These are phyloP conservation scores for Andrena bicolor DNA, from an alignment of 2,888 invertebrate genomes.

Conservation along the genomic window DNA sequence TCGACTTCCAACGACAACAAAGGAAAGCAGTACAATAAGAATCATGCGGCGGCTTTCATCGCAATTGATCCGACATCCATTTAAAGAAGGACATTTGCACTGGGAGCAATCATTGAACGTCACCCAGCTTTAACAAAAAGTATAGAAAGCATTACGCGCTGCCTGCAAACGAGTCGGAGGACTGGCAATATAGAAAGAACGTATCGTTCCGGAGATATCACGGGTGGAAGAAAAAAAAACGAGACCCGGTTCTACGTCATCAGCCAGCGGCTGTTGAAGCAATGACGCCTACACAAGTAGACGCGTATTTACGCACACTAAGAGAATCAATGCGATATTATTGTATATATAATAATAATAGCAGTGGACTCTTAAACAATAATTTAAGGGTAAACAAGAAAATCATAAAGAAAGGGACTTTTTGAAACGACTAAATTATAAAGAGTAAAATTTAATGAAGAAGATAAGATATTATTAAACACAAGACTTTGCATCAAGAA, in stretches of 20 bases:
- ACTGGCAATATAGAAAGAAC: constrained; percentile 15
- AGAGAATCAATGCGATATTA: background rate
- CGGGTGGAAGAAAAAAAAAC: background rate
- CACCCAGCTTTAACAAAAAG: constrained; percentile 9
- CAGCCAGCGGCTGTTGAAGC: constrained; percentile 17
- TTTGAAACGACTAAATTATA: no score
- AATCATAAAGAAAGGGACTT: no score
- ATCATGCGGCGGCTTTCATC: background rate
- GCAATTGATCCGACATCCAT: constrained; percentile 12
- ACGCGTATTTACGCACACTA: constrained; percentile 1
- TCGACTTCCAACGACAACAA: background rate
- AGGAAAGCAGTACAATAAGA: background rate
- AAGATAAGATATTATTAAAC: no score
- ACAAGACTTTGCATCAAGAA: no score
- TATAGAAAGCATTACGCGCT: background rate
- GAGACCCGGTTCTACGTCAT: constrained; percentile 23
- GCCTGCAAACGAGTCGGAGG: constrained; percentile 21
- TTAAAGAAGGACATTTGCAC: constrained; percentile 2
- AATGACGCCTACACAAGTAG: constrained; percentile 26
- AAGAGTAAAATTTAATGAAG: no score
- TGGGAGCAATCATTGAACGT: constrained; percentile 18
- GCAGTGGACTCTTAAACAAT: background rate
- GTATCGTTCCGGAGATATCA: constrained; percentile 21
- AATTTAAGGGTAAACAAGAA: no score
- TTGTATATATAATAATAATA: no score